phyloP scores from a whole-genome alignment of 1,140 invertebrate species.

The Diorhabda sublineata region DNA sequence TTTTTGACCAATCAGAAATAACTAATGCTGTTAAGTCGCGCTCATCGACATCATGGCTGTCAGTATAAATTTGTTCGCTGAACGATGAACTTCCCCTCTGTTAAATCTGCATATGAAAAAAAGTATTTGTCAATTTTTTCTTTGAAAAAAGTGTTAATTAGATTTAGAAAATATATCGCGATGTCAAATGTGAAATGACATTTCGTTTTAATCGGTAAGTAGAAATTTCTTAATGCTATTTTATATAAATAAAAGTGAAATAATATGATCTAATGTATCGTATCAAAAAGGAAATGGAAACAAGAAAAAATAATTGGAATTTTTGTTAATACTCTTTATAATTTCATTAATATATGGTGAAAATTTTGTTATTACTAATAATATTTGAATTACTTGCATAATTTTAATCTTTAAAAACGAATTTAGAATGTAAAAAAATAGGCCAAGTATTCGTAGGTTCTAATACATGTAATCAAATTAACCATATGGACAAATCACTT shows the following conservation, averaged over 20 bases:
- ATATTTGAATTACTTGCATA: neutral
- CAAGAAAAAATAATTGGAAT: neutral
- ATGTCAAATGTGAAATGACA: constrained; percentile 34
- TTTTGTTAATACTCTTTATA: no score
- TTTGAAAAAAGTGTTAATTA: constrained; percentile 30
- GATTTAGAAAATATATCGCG: constrained; percentile 38
- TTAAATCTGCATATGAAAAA: constrained; percentile 45
- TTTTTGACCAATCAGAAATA: constrained; percentile 57
- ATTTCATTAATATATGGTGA: neutral
- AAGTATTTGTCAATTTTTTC: constrained; percentile 33
- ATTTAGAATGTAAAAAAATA: constrained; percentile 19
- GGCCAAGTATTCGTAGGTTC: constrained; percentile 13
- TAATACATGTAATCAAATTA: constrained; percentile 7
- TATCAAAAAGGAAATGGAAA: neutral
- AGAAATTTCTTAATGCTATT: neutral
- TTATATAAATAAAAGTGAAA: neutral
- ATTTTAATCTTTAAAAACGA: neutral
- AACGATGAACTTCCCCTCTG: constrained; percentile 74
- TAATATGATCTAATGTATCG: constrained; percentile 2
- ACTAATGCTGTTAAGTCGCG: constrained; percentile 69
- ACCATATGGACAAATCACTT: constrained; percentile 13
- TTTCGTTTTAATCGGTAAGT: constrained; percentile 23
- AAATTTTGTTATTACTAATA: neutral
- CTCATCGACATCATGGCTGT: constrained; percentile 77
- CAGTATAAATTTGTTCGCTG: constrained; percentile 83